phyloP scores from a whole-genome alignment of 1,140 invertebrate species.

The Parasteatoda tepidariorum region DNA sequence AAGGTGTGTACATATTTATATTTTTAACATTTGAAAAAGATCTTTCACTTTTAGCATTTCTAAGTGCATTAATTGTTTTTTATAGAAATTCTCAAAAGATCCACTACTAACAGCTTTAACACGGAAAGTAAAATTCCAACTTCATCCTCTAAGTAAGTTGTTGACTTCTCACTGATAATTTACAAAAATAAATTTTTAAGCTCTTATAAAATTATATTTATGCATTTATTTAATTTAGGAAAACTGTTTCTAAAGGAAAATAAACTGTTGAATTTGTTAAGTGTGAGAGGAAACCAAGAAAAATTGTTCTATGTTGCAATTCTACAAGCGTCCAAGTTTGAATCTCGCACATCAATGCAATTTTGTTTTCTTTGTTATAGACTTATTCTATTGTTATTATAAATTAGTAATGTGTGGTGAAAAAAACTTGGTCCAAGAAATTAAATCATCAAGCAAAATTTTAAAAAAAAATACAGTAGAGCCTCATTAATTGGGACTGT shows the following conservation, averaged over 20 bases:
- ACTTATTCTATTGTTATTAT: too few species aligned
- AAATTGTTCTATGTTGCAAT: too few species aligned
- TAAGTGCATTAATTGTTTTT: not conserved
- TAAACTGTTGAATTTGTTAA: not conserved
- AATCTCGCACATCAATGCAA: not conserved
- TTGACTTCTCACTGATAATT: not conserved
- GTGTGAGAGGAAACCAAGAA: too few species aligned
- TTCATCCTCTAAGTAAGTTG: constrained; percentile 22
- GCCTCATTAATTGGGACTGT: too few species aligned
- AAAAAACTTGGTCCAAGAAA: too few species aligned
- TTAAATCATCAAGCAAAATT: too few species aligned
- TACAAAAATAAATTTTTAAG: not conserved
- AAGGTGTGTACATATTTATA: not conserved
- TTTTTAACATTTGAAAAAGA: not conserved
- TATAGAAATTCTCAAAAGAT: constrained; percentile 28
- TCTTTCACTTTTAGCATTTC: not conserved
- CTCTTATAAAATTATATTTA: not conserved
- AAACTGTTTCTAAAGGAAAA: not conserved
- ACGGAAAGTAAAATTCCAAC: constrained; percentile 32
- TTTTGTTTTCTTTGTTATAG: too few species aligned
- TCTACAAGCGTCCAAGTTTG: too few species aligned
- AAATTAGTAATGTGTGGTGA: too few species aligned
- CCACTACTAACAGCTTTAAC: constrained; percentile 8
- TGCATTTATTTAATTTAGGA: not conserved
- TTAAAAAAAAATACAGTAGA: too few species aligned